Evolutionary conservation across 2,797 vertebrate species (phyloP).

Genomic region (Choloepus didactylus): DNA sequence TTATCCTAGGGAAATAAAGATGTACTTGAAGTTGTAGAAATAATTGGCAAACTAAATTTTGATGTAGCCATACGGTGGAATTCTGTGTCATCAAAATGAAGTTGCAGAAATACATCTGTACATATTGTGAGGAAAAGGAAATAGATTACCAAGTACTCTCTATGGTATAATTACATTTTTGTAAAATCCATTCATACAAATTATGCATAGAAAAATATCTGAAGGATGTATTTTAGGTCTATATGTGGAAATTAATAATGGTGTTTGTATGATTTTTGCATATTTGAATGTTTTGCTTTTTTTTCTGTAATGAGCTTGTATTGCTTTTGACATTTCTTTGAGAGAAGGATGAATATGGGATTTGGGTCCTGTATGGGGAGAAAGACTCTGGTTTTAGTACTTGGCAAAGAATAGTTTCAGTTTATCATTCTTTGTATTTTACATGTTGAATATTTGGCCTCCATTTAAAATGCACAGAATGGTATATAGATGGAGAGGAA

Average conservation of each 20-base stretch:
- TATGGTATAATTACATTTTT: slow-evolving; percentile 26
- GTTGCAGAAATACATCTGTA: slow-evolving; percentile 40
- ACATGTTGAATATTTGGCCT: slow-evolving; percentile 25
- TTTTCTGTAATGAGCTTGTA: not conserved
- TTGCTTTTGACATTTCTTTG: slow-evolving; percentile 66
- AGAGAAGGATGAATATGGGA: not conserved
- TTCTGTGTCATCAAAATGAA: slow-evolving; percentile 56
- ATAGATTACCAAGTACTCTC: not conserved
- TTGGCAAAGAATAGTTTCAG: not conserved
- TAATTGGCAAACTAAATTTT: slow-evolving; percentile 56
- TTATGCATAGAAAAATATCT: slow-evolving; percentile 25
- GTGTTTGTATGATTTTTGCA: slow-evolving; percentile 33
- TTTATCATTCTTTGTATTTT: slow-evolving; percentile 23
- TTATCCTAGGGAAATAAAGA: slow-evolving; percentile 62
- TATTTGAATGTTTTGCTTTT: not conserved
- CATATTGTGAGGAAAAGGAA: slow-evolving; percentile 33
- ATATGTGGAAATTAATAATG: not conserved
- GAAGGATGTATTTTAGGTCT: slow-evolving; percentile 27
- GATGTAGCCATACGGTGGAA: not conserved
- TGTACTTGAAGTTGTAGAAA: slow-evolving; percentile 46
- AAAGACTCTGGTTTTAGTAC: not conserved
- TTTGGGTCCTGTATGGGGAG: not conserved
- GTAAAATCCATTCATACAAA: slow-evolving; percentile 8
- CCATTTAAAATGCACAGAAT: slow-evolving; percentile 75
- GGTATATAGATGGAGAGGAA: slow-evolving; percentile 67